Percentiles rank a stretch among this genome's conserved stretches.
Evolutionary conservation across 2,113 vertebrate genomes (phyloP).

Genomic region (Corythornis cristatus): DNA sequence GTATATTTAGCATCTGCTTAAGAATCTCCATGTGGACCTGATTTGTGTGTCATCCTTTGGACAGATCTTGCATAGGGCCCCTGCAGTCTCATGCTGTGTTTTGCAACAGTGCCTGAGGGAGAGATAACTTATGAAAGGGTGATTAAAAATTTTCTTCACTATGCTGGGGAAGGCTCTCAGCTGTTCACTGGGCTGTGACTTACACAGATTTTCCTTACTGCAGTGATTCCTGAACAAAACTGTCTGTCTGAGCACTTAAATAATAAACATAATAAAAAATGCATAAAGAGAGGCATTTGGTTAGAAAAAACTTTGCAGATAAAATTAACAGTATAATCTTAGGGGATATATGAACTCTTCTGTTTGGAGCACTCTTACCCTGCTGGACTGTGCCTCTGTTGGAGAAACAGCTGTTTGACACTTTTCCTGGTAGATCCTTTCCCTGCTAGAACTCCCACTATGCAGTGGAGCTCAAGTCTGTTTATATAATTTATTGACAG

Average conservation of each 20-base stretch:
- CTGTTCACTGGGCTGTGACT: not conserved
- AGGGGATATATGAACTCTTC: not conserved
- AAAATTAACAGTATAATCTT: not conserved
- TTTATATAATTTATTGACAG: not conserved
- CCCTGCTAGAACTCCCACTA: not conserved
- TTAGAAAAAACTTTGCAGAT: not conserved
- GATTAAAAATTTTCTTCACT: not conserved
- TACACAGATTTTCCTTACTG: not conserved
- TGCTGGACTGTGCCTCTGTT: not conserved
- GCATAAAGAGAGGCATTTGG: not conserved
- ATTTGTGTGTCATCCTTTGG: conserved; percentile 22
- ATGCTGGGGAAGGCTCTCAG: not conserved
- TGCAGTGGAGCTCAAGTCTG: not conserved
- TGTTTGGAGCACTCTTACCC: not conserved
- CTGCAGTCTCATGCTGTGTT: conserved; percentile 31
- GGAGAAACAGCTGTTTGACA: not conserved
- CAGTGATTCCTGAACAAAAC: not conserved
- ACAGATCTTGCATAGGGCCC: conserved; percentile 1
- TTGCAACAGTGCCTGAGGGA: conserved; percentile 6
- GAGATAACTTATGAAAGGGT: not conserved
- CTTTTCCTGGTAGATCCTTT: not conserved
- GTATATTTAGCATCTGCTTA: not conserved
- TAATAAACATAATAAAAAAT: not conserved
- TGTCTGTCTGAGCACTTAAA: not conserved
- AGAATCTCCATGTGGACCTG: conserved; percentile 38